Evolutionary conservation across 2,888 invertebrate species (phyloP).

Genomic region (Scaptomyza polygonia): DNA sequence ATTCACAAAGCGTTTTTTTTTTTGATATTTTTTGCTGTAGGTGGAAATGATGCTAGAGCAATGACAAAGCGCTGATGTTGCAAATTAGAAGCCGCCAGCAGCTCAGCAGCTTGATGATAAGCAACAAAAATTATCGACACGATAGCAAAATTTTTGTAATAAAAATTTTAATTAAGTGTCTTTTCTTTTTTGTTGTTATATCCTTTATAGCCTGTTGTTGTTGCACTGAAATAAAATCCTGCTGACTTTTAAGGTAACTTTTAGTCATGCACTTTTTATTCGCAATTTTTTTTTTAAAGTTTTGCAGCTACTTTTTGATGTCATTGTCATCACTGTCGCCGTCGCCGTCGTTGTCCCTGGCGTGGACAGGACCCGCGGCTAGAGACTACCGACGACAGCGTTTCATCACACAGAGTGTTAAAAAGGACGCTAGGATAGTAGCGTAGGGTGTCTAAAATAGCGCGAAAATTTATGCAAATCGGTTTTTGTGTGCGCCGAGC

Average conservation of each 20-base stretch:
- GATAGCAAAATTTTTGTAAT: constrained; percentile 74
- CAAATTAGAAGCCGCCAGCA: constrained; percentile 64
- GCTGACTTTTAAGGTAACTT: too few species aligned
- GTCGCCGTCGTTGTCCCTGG: background rate
- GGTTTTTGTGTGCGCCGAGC: constrained; percentile 42
- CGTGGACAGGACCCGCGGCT: constrained; percentile 43
- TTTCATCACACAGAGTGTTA: constrained; percentile 58
- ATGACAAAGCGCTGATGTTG: constrained; percentile 66
- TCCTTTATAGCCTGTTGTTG: too few species aligned
- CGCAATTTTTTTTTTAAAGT: background rate
- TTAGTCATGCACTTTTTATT: background rate
- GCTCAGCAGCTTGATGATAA: constrained; percentile 63
- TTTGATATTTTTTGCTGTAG: background rate
- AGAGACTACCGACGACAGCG: constrained; percentile 46
- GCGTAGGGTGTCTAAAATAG: constrained; percentile 54
- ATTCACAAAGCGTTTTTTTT: constrained; percentile 34
- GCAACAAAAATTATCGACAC: constrained; percentile 79
- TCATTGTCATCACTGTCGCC: constrained; percentile 19
- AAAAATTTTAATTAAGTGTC: constrained; percentile 77
- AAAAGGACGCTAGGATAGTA: background rate
- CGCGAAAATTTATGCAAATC: constrained; percentile 77
- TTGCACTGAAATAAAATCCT: too few species aligned
- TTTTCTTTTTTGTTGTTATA: too few species aligned
- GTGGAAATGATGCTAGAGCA: constrained; percentile 1
- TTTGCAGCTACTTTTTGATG: constrained; percentile 14